A percentile compares a stretch with the other conserved stretches of the same genome.
These are phyloP conservation scores for Ips typographus DNA, from an alignment of 1,140 invertebrate genomes.

Conservation along the genomic window DNA sequence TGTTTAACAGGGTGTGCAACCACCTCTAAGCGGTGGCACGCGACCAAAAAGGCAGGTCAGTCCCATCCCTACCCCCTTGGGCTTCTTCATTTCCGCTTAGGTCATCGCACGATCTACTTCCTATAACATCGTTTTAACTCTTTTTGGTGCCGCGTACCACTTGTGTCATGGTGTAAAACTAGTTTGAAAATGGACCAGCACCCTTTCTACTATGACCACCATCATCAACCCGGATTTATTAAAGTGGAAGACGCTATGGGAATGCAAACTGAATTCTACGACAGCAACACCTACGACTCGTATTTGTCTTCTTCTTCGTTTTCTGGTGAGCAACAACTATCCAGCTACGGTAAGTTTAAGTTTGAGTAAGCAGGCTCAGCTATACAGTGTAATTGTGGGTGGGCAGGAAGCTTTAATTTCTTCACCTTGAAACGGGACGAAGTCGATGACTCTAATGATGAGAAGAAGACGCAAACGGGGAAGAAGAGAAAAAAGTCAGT, in stretches of 20 bases:
- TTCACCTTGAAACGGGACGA: slow-evolving; percentile 24
- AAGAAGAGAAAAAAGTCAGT: slow-evolving; percentile 37
- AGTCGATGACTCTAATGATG: neutral
- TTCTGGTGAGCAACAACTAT: neutral
- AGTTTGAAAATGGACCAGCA: slow-evolving; percentile 5
- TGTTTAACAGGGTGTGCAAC: too few relatives aligned
- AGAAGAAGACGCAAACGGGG: slow-evolving; percentile 13
- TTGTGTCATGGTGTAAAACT: neutral
- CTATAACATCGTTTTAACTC: neutral
- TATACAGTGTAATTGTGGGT: neutral
- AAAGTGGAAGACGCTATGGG: slow-evolving; percentile 29
- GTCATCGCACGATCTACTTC: slow-evolving; percentile 37
- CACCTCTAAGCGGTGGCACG: slow-evolving; percentile 20
- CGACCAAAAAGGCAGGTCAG: slow-evolving; percentile 42
- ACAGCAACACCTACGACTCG: slow-evolving; percentile 43
- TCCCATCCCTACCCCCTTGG: slow-evolving; percentile 37
- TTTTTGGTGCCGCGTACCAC: neutral
- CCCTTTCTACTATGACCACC: slow-evolving; percentile 5
- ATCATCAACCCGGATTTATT: slow-evolving; percentile 24
- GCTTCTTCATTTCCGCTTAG: slow-evolving; percentile 39
- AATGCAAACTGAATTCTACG: slow-evolving; percentile 38
- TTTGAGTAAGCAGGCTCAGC: too few relatives aligned
- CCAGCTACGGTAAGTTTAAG: neutral
- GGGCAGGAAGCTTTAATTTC: slow-evolving; percentile 33
- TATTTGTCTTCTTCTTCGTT: slow-evolving; percentile 38